Percentiles rank a stretch among this genome's conserved stretches.
These are phyloP conservation scores for Fregata magnificens DNA, from an alignment of 2,113 vertebrate species.

Conservation along the genomic window DNA sequence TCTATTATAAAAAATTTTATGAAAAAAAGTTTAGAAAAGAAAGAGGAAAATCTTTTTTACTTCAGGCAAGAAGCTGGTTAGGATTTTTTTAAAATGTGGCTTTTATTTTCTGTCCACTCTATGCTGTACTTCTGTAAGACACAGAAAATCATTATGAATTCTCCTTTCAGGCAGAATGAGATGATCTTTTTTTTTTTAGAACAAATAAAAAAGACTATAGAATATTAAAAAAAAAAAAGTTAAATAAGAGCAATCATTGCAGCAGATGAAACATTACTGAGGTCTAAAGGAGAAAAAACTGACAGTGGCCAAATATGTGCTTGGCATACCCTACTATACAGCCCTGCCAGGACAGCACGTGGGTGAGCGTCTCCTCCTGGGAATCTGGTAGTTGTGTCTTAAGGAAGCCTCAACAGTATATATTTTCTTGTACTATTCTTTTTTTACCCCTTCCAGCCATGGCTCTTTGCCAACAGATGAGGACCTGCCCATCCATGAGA, in stretches of 20 bases:
- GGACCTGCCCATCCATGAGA: background rate
- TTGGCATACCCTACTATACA: background rate
- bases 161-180: background rate
- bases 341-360: background rate
- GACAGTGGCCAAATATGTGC: background rate
- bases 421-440: background rate
- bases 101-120: background rate
- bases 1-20: background rate
- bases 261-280: background rate
- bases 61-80: background rate
- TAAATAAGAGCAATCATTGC: background rate
- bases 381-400: background rate
- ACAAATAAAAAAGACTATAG: background rate
- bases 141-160: background rate
- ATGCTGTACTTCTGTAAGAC: background rate
- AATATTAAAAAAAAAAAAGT: background rate
- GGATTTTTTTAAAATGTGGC: background rate
- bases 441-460: background rate
- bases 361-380: background rate
- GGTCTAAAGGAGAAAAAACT: background rate
- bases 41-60: background rate
- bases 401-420: accelerated
- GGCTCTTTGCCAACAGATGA: background rate
- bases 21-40: background rate
- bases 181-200: background rate